Conservation (phyloP, 2,113 vertebrate species). For the Eptesicus fuscus region DNA sequence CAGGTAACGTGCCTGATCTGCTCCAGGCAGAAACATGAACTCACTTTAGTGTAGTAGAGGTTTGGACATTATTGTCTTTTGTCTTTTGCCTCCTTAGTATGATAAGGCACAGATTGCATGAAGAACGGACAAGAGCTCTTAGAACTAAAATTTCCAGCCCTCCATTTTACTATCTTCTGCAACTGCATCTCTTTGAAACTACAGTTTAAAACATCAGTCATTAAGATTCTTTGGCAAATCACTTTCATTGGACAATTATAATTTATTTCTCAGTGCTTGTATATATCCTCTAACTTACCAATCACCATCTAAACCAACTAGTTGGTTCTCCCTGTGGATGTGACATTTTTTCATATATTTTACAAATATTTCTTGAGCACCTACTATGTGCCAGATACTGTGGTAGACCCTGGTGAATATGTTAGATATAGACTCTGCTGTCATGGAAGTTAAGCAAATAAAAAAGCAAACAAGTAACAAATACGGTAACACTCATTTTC, state of each 20-base stretch:
- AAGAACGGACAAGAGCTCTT: conserved; percentile 3
- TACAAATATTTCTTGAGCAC: not conserved
- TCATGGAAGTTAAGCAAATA: not conserved
- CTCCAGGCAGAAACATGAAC: conserved; percentile 24
- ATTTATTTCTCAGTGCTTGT: conserved; percentile 16
- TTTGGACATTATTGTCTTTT: conserved; percentile 50
- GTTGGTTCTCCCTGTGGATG: not conserved
- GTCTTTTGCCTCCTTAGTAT: conserved; percentile 7
- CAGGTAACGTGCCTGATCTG: conserved; percentile 16
- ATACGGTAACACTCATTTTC: not conserved
- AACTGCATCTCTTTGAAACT: not conserved
- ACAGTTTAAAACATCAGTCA: not conserved
- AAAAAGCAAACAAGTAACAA: not conserved
- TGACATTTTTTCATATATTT: not conserved
- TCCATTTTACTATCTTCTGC: conserved; percentile 22
- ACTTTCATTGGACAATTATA: not conserved
- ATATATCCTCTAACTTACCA: not conserved
- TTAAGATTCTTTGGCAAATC: not conserved
- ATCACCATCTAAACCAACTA: not conserved
- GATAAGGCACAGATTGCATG: conserved; percentile 11
- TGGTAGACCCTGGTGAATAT: not conserved
- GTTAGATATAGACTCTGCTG: not conserved
- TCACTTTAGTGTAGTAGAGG: conserved; percentile 24
- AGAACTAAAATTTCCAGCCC: not conserved
- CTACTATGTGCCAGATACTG: not conserved